These are phyloP conservation scores for Leptopilina clavipes DNA, from an alignment of 1,140 invertebrate species.

Conservation along the genomic window DNA sequence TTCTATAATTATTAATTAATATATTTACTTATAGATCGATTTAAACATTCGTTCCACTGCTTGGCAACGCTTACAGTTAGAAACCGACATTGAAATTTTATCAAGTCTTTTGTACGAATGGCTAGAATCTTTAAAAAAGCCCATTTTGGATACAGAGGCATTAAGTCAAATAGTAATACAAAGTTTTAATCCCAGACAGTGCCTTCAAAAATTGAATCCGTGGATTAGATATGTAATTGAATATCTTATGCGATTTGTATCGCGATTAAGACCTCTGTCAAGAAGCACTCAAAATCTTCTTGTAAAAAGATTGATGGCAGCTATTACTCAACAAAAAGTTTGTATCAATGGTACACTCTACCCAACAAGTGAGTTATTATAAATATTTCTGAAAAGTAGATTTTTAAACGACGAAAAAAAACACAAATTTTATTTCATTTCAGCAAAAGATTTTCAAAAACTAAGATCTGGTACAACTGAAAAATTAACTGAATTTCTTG, in stretches of 20 bases:
- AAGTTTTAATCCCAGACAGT: constrained; percentile 77
- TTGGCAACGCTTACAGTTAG: constrained; percentile 80
- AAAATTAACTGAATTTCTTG: constrained; percentile 74
- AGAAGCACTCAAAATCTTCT: constrained; percentile 77
- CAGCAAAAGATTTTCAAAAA: constrained; percentile 73
- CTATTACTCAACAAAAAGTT: constrained; percentile 80
- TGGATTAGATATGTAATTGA: constrained; percentile 81
- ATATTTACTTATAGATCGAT: constrained; percentile 72
- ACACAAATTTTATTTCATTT: constrained; percentile 35
- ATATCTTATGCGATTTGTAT: constrained; percentile 83
- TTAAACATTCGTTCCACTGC: constrained; percentile 81
- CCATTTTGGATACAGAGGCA: constrained; percentile 81
- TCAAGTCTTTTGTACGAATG: constrained; percentile 81
- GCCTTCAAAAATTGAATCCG: constrained; percentile 79
- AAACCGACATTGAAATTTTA: constrained; percentile 79
- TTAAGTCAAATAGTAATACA: constrained; percentile 81
- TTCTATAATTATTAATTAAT: background rate
- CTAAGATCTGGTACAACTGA: constrained; percentile 74
- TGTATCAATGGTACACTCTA: constrained; percentile 75
- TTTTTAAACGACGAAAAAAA: constrained; percentile 9
- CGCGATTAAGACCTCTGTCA: constrained; percentile 79
- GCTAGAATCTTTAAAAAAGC: constrained; percentile 81
- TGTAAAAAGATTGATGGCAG: constrained; percentile 78
- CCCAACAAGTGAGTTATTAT: constrained; percentile 72
- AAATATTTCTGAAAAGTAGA: constrained; percentile 18